These are phyloP conservation scores for Tubulanus polymorphus DNA, from an alignment of 2,888 invertebrate species.

Conservation along the genomic window DNA sequence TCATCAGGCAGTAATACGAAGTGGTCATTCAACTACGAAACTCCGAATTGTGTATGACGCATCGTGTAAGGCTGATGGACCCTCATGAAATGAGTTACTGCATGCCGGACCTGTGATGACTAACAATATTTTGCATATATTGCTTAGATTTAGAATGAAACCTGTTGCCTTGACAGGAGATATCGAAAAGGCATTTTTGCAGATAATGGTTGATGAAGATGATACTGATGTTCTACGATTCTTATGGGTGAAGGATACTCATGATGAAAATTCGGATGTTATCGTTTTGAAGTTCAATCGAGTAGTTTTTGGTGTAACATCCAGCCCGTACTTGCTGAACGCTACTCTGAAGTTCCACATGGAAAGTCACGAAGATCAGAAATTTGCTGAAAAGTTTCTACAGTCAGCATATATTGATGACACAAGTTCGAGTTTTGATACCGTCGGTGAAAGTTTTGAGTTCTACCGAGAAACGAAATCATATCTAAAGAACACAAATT, in stretches of 20 bases:
- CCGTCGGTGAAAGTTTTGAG: not conserved
- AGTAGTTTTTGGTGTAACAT: constrained; percentile 12
- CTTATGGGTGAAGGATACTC: constrained; percentile 9
- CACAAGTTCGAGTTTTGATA: not conserved
- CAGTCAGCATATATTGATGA: not conserved
- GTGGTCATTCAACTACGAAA: constrained; percentile 21
- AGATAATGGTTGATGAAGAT: constrained; percentile 11
- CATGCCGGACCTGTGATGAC: constrained; percentile 18
- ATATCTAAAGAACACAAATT: no score
- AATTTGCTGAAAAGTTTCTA: not conserved
- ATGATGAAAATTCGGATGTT: no score
- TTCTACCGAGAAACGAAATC: no score
- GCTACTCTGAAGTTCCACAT: constrained; percentile 15
- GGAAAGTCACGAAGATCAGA: not conserved
- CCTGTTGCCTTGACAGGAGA: constrained; percentile 17
- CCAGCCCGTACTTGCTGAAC: constrained; percentile 16
- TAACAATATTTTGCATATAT: constrained; percentile 12
- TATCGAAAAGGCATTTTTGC: constrained; percentile 17
- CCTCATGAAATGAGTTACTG: constrained; percentile 20
- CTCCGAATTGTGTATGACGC: constrained; percentile 28
- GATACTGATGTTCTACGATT: constrained; percentile 17
- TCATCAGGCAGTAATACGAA: constrained; percentile 10
- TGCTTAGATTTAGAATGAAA: constrained; percentile 18
- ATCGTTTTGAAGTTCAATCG: constrained; percentile 11
- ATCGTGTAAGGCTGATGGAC: constrained; percentile 10